Evolutionary conservation across 2,888 invertebrate species (phyloP).

Genomic region (Napeogenes inachia): DNA sequence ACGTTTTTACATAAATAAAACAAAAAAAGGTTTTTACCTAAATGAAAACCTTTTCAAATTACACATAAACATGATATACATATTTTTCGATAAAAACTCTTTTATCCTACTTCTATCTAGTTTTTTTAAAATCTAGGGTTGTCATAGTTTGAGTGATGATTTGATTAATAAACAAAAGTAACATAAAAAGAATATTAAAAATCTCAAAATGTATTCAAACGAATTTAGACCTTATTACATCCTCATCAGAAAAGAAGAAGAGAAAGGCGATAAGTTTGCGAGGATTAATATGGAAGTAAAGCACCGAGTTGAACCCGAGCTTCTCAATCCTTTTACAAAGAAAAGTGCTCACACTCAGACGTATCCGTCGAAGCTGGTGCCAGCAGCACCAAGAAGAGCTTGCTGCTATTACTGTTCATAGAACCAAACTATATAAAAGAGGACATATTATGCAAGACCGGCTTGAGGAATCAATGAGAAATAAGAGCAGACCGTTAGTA

Average conservation of each 20-base stretch:
- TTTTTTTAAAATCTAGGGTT: not conserved
- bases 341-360: slow-evolving; percentile 60
- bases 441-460: slow-evolving; percentile 36
- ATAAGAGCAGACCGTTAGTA: slow-evolving; percentile 39
- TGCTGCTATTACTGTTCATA: slow-evolving; percentile 61
- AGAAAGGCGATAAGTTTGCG: slow-evolving; percentile 64
- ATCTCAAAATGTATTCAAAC: slow-evolving; percentile 53
- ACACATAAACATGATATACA: too few relatives aligned
- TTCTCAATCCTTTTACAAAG: slow-evolving; percentile 57
- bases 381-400: slow-evolving; percentile 58
- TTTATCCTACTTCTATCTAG: not conserved
- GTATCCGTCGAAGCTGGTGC: slow-evolving; percentile 57
- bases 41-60: too few relatives aligned
- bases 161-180: slow-evolving; percentile 19
- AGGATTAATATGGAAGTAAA: slow-evolving; percentile 66
- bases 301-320: slow-evolving; percentile 42
- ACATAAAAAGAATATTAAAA: slow-evolving; percentile 28
- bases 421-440: slow-evolving; percentile 6
- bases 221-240: slow-evolving; percentile 64
- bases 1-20: too few relatives aligned
- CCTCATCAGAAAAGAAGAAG: slow-evolving; percentile 62
- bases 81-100: too few relatives aligned
- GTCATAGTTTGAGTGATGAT: slow-evolving; percentile 12
- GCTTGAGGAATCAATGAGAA: slow-evolving; percentile 27
- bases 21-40: too few relatives aligned